A percentile compares a stretch with the other conserved stretches of the same genome.
These are phyloP conservation scores for Caenorhabditis sp. DNA, from an alignment of 2,888 invertebrate species.

Conservation along the genomic window DNA sequence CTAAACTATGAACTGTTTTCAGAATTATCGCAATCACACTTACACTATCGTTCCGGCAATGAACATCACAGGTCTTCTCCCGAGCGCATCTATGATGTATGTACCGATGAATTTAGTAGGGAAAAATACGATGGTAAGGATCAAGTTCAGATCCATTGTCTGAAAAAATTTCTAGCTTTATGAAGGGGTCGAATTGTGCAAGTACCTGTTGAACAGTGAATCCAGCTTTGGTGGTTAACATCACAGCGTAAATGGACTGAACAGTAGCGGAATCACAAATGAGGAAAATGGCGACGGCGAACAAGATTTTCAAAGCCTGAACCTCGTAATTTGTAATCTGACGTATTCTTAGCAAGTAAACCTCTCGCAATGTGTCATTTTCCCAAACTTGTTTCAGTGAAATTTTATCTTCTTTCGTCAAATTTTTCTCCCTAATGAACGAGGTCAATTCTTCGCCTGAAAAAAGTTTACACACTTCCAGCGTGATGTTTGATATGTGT, in stretches of 20 bases:
- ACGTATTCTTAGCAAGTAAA: no score
- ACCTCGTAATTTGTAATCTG: not conserved
- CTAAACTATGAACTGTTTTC: not conserved
- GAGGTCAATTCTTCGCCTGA: slow-evolving; percentile 30
- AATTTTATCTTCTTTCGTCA: slow-evolving; percentile 34
- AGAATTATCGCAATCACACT: not conserved
- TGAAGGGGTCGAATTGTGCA: no score
- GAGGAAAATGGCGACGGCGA: slow-evolving; percentile 7
- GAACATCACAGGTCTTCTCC: slow-evolving; percentile 52
- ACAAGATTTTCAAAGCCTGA: slow-evolving; percentile 33
- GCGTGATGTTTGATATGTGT: no score
- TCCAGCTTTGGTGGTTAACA: not conserved
- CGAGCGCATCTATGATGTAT: slow-evolving; percentile 52
- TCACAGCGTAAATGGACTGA: slow-evolving; percentile 10
- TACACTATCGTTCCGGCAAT: slow-evolving; percentile 47
- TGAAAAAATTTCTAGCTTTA: slow-evolving; percentile 5
- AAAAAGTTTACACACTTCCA: not conserved
- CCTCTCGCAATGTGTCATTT: slow-evolving; percentile 49
- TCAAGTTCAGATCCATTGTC: slow-evolving; percentile 45
- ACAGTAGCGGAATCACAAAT: slow-evolving; percentile 11
- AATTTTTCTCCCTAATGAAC: slow-evolving; percentile 36
- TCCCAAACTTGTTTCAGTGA: slow-evolving; percentile 36
- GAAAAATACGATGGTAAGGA: slow-evolving; percentile 38
- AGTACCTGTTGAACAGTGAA: slow-evolving; percentile 30
- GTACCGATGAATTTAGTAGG: slow-evolving; percentile 58